Conservation (phyloP, 2,888 invertebrate genomes). For the Meloe dianella region DNA sequence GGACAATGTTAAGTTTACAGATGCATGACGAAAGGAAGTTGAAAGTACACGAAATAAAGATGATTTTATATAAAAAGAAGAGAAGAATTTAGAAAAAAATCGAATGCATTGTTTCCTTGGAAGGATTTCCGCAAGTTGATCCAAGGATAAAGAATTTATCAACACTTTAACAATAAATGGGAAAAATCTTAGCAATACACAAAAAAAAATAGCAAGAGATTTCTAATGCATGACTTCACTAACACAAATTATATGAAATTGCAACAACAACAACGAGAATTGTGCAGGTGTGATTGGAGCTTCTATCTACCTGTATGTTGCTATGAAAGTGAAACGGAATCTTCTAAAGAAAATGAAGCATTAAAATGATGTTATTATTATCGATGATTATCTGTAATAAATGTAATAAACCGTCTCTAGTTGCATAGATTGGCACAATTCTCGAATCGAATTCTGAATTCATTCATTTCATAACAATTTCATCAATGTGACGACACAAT, state of each 20-base stretch:
- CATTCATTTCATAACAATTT: not conserved
- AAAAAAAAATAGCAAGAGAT: no score
- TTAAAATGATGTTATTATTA: not conserved
- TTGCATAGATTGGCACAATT: not conserved
- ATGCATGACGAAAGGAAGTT: slow-evolving; percentile 5
- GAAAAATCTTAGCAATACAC: not conserved
- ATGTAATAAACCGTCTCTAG: not conserved
- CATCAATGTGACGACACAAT: not conserved
- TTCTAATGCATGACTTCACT: not conserved
- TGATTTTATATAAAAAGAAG: not conserved
- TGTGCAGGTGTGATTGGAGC: not conserved
- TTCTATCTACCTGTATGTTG: not conserved
- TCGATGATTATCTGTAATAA: not conserved
- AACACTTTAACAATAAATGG: not conserved
- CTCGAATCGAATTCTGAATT: not conserved
- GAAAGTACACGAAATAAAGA: not conserved
- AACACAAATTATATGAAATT: slow-evolving; percentile 1
- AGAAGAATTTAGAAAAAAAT: not conserved
- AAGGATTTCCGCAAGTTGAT: not conserved
- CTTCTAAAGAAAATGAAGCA: not conserved
- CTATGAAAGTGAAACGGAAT: slow-evolving; percentile 4
- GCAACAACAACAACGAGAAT: not conserved
- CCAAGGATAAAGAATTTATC: not conserved
- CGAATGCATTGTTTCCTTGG: not conserved
- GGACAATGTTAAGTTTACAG: not conserved